Evolutionary conservation across 1,140 invertebrate species (phyloP).

Genomic region (Psix sp.): DNA sequence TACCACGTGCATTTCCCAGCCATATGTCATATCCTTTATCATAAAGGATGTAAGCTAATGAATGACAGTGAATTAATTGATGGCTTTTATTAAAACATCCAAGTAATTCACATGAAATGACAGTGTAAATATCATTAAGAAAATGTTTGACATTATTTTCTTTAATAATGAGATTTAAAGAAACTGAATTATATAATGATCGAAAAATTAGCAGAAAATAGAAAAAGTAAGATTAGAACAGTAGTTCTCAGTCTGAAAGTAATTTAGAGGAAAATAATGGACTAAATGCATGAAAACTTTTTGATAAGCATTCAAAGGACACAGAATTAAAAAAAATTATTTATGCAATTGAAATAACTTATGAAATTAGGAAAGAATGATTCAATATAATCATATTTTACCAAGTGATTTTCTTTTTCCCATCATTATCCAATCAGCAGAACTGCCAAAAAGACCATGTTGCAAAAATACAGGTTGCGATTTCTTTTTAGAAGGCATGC

Average conservation of each 20-base stretch:
- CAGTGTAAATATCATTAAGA: too few relatives aligned
- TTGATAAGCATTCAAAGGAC: too few relatives aligned
- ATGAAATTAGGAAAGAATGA: background rate
- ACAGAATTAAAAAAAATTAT: too few relatives aligned
- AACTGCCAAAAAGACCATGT: conserved; percentile 83
- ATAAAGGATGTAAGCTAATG: conserved; percentile 75
- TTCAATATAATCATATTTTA: conserved; percentile 53
- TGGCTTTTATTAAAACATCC: background rate
- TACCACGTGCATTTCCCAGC: conserved; percentile 78
- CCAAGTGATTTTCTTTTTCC: conserved; percentile 82
- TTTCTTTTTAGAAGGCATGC: conserved; percentile 79
- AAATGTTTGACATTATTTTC: too few relatives aligned
- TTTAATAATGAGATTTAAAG: too few relatives aligned
- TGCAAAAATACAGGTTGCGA: conserved; percentile 78
- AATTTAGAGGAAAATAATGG: too few relatives aligned
- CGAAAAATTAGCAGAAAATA: too few relatives aligned
- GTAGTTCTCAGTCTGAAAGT: too few relatives aligned
- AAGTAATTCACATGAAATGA: too few relatives aligned
- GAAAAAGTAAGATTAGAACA: too few relatives aligned
- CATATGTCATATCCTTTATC: conserved; percentile 78
- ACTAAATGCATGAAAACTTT: too few relatives aligned
- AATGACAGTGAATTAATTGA: conserved; percentile 1
- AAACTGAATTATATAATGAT: too few relatives aligned
- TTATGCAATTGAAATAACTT: background rate
- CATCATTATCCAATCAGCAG: conserved; percentile 82